Percentiles rank a stretch among this genome's conserved stretches.
phyloP scores from a whole-genome alignment of 2,888 invertebrate genomes.

The Laspeyria flexula region DNA sequence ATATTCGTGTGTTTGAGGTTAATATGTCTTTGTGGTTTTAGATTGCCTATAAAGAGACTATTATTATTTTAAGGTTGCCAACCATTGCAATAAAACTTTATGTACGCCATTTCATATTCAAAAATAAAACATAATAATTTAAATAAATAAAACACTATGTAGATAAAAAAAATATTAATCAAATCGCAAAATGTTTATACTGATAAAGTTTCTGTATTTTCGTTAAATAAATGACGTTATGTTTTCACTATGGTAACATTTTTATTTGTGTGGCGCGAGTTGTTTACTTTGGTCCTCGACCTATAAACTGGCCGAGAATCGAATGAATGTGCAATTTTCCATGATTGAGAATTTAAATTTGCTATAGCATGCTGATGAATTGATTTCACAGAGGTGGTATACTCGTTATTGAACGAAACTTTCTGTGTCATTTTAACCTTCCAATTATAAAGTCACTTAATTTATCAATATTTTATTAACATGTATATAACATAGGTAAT shows the following conservation, averaged over 20 bases:
- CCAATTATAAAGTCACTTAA: conserved; percentile 10
- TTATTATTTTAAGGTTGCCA: too few relatives aligned
- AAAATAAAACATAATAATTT: too few relatives aligned
- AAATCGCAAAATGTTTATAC: background rate
- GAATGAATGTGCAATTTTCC: conserved; percentile 67
- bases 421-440: conserved; percentile 10
- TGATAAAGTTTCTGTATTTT: conserved; percentile 22
- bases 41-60: too few relatives aligned
- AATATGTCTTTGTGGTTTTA: too few relatives aligned
- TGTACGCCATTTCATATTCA: too few relatives aligned
- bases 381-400: conserved; percentile 58
- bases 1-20: too few relatives aligned
- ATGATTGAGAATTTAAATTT: conserved; percentile 72
- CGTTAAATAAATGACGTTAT: conserved; percentile 50
- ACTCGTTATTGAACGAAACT: conserved; percentile 16
- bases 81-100: too few relatives aligned
- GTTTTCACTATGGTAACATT: conserved; percentile 56
- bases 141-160: background rate
- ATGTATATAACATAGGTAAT: too few relatives aligned
- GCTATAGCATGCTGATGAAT: conserved; percentile 60
- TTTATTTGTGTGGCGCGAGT: conserved; percentile 53
- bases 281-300: conserved; percentile 60
- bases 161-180: background rate
- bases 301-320: conserved; percentile 56
- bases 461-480: too few relatives aligned